Conservation (phyloP, 2,797 vertebrate genomes). For the Spinibarbus caldwelli region DNA sequence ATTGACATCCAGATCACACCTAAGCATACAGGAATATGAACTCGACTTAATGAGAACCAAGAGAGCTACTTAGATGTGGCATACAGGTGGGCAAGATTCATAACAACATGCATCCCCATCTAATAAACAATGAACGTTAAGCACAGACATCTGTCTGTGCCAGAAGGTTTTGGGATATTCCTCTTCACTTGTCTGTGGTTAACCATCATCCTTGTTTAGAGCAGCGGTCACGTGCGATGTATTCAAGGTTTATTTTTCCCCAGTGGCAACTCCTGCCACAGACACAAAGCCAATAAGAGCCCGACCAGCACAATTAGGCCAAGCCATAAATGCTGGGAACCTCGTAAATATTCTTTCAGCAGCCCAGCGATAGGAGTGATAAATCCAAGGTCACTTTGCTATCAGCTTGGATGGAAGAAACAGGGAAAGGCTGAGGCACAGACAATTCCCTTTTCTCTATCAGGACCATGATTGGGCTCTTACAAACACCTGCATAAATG, state of each 20-base stretch:
- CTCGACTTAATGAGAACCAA: constrained; percentile 21
- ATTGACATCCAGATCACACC: background rate
- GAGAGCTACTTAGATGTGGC: constrained; percentile 23
- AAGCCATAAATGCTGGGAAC: constrained; percentile 53
- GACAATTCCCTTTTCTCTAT: constrained; percentile 20
- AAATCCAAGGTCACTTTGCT: constrained; percentile 72
- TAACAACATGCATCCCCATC: constrained; percentile 53
- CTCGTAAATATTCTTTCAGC: constrained; percentile 67
- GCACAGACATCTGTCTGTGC: constrained; percentile 57
- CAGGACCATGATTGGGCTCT: background rate
- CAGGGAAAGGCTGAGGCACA: background rate
- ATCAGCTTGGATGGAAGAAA: constrained; percentile 50
- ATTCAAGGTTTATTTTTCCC: constrained; percentile 55
- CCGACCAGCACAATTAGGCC: constrained; percentile 66
- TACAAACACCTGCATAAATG: background rate
- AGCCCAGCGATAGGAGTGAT: constrained; percentile 23
- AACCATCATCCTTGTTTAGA: constrained; percentile 52
- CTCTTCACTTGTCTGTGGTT: constrained; percentile 50
- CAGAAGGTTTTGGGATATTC: constrained; percentile 44
- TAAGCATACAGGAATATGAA: constrained; percentile 41
- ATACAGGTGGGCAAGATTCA: constrained; percentile 49
- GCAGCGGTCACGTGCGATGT: constrained; percentile 25
- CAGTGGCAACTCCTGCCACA: constrained; percentile 34
- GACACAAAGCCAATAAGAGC: constrained; percentile 59
- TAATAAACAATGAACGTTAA: constrained; percentile 66